phyloP scores from a whole-genome alignment of 1,140 invertebrate species.

The Archivesica marissinica region DNA sequence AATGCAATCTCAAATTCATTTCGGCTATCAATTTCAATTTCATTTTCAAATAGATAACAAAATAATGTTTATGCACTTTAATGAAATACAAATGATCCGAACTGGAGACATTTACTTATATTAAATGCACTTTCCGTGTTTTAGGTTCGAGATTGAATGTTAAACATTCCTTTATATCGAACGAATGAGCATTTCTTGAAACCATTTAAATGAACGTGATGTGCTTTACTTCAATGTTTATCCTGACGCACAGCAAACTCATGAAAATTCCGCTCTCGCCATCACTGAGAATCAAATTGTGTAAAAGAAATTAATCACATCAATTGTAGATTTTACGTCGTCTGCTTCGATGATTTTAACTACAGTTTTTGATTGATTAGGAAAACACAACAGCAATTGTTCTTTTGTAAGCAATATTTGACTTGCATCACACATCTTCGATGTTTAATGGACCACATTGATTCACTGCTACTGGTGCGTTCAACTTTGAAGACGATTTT shows the following conservation, averaged over 20 bases:
- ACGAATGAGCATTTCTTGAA: slow-evolving; percentile 2
- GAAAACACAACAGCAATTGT: slow-evolving; percentile 3
- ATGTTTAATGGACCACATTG: too few species aligned
- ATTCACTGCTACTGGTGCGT: too few species aligned
- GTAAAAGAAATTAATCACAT: slow-evolving; percentile 7
- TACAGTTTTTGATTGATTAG: slow-evolving; percentile 9
- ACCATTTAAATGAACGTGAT: slow-evolving; percentile 27
- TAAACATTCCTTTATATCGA: neutral
- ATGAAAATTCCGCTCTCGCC: slow-evolving; percentile 2
- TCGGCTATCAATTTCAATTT: too few species aligned
- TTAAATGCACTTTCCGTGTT: slow-evolving; percentile 3
- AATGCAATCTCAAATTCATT: too few species aligned
- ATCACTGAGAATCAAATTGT: neutral
- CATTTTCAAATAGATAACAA: too few species aligned
- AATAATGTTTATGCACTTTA: too few species aligned
- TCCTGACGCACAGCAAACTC: neutral
- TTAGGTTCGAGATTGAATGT: neutral
- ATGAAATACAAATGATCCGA: too few species aligned
- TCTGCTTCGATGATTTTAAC: neutral
- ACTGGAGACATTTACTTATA: too few species aligned
- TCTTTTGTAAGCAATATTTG: neutral
- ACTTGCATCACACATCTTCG: neutral
- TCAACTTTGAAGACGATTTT: too few species aligned
- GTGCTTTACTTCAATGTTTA: neutral
- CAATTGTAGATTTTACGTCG: slow-evolving; percentile 5